A percentile compares a stretch with the other conserved stretches of the same genome.
Conservation (phyloP, 2,797 vertebrate genomes). For the Macrochelys suwanniensis region DNA sequence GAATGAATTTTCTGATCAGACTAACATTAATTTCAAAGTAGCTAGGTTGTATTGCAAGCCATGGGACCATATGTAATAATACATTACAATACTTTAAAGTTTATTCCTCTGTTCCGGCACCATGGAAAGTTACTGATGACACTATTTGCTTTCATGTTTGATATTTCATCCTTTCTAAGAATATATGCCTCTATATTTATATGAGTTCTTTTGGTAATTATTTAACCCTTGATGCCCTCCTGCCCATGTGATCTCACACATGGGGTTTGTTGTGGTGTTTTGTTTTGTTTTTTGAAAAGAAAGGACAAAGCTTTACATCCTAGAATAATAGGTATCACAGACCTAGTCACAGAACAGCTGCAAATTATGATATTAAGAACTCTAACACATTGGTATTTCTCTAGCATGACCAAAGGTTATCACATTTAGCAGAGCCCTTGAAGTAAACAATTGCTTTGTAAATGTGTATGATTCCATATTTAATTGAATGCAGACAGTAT, state of each 20-base stretch:
- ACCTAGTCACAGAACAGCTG: not conserved
- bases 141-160: not conserved
- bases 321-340: not conserved
- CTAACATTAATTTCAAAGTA: not conserved
- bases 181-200: not conserved
- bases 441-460: slow-evolving; percentile 13
- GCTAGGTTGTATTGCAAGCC: not conserved
- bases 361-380: not conserved
- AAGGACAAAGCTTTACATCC: not conserved
- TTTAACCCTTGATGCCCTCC: not conserved
- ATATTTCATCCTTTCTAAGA: not conserved
- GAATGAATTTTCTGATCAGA: not conserved
- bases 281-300: not conserved
- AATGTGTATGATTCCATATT: not conserved
- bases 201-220: not conserved
- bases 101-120: not conserved
- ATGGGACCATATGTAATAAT: not conserved
- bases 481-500: slow-evolving; percentile 28
- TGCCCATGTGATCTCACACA: not conserved
- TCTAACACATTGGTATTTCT: not conserved
- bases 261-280: not conserved
- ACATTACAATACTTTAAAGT: not conserved
- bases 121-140: not conserved
- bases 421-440: not conserved
- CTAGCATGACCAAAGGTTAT: accelerated